phyloP scores from a whole-genome alignment of 2,797 vertebrate species.

The Cirrhinus molitorella region DNA sequence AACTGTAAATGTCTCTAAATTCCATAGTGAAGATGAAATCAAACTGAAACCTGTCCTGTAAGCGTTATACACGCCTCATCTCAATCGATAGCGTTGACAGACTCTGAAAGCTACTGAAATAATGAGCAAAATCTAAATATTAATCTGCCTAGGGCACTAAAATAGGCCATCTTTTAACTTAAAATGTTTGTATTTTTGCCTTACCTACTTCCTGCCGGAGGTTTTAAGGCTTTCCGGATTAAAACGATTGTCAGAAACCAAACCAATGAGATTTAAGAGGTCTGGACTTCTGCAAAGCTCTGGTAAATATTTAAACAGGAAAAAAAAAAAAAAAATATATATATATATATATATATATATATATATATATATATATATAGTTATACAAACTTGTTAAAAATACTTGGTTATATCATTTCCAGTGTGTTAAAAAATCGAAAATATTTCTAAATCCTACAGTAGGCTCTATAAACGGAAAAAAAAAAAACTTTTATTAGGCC shows the following conservation, averaged over 20 bases:
- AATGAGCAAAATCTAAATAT: not conserved
- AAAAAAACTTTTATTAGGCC: no score
- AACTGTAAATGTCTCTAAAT: not conserved
- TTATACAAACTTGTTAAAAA: not conserved
- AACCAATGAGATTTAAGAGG: conserved; percentile 15
- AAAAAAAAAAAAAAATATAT: no score
- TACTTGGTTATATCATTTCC: not conserved
- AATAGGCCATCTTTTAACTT: not conserved
- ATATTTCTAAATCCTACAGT: not conserved
- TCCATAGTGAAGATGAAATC: not conserved
- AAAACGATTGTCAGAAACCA: conserved; percentile 9
- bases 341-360: no score
- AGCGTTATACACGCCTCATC: not conserved
- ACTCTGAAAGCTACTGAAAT: not conserved
- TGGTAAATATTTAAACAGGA: not conserved
- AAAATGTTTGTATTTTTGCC: not conserved
- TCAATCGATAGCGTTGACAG: not conserved
- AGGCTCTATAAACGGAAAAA: no score
- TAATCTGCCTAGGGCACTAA: no score
- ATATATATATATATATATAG: no score
- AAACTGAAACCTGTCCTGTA: not conserved
- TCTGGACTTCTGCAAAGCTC: not conserved
- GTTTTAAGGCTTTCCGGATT: not conserved
- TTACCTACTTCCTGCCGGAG: not conserved
- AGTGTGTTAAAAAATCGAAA: not conserved